Evolutionary conservation across 2,113 vertebrate genomes (phyloP), one percentile per base, ranked within the genome.

Genomic region (Gnathonemus echidnorhynchus): DNA sequence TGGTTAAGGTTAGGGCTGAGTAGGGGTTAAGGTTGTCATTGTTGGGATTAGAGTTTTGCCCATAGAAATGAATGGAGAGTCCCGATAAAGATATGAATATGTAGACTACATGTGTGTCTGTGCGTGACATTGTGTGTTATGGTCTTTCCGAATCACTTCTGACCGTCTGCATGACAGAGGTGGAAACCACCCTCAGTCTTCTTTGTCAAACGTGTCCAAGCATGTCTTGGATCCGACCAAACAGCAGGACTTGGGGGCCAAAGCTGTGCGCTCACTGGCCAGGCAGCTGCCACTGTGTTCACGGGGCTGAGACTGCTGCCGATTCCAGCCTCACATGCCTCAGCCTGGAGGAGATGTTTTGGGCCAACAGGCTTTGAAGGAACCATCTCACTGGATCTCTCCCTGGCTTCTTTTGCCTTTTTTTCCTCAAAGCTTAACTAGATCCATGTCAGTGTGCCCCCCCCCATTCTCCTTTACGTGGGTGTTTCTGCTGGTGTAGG

Each of bases 341-440:
- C 62, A 35, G n/a, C 66, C 27, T 31, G 27, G 13, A 15, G 7
- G 45, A 46, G 19, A n/a, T 48, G 21, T 74, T 45, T 80, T 48
- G 48, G 39, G n/a, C 21, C 35, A 35, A 3, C 87, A 66, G 31
- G 21, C 31, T 52, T 86, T 88, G 80, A 90, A 21, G 92, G 93
- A 93, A 93, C 91, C 93, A 92, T 5, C 39, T 88, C 24, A 5
- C 21, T 49, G 39, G 70, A 17, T 19, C 31, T 39, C 31, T 77
- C 8, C 58, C 91, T 93, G 91, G 91, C 91, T 91, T 92, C 91
- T 92, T 85, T 35, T 56, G 7, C 87, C 88, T 90, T 93, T 93
- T 92, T 93, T 90, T 91, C 92, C 92, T 90, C 53, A 24, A 53
- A 62, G 53, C 50, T 88, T 8, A 24, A 21, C 56, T 39, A 39